Evolutionary conservation across 2,888 invertebrate species (phyloP), one percentile per base, ranked within the genome.

Genomic region (Clanis bilineata): DNA sequence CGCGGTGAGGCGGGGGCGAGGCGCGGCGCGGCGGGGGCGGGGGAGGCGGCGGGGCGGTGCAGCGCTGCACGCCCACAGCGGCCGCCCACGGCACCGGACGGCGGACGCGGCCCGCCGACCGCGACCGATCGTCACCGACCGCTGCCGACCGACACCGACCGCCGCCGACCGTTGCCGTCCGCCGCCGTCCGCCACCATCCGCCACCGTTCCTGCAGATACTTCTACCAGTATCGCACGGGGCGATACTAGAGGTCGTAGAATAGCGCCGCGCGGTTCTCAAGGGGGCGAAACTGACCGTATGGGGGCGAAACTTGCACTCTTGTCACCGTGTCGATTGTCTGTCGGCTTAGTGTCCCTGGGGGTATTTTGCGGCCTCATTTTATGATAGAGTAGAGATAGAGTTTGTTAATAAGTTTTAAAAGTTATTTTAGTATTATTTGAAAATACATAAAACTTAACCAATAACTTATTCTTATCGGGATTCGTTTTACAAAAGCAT

Each of bases 41-140:
- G 79, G 83, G 28, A 77, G 78, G 80, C 80, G 77, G 81, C 80
- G 82, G 85, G 80, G 80, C 79, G 80, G 80, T 80, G 83, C 83
- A 79, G 80, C 84, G 86, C 83, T 90, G 90, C 90, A 90, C 91
- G 90, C 90, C 90, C 90, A 88, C 88, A 76, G 79, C 80, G 84
- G 83, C 85, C 86, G 86, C 86, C 86, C 87, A 83, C 85, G 80
- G 77, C 64, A 66, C 51, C 51, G 51, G 51, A 51, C 51, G 51
- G 32, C 51, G 51, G 51, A 51, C 51, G 51, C 51, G 51, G 72
- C 75, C 77, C 77, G 73, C 70, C 71, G 66, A 67, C 64, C 68
- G 66, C 66, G 66, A 65, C 70, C 76, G 73, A 72, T 71, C 72
- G 69, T 62, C 70, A 62, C 62, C 65, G 64, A 57, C 60, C 68